Evolutionary conservation across 2,888 invertebrate species (phyloP).

Genomic region (Thera obeliscata): DNA sequence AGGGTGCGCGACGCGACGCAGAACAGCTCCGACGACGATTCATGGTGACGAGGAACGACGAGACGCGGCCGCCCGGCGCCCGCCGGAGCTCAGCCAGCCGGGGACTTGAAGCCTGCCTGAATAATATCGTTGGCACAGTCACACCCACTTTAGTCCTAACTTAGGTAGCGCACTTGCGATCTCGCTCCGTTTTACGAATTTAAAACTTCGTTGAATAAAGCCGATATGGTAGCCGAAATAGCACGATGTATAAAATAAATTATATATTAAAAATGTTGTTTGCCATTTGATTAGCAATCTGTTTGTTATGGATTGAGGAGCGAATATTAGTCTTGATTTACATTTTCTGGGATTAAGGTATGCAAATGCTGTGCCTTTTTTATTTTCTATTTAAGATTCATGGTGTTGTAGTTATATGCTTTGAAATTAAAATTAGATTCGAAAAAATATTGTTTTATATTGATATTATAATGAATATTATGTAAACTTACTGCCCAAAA

Average conservation of each 20-base stretch:
- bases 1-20: slow-evolving; percentile 53
- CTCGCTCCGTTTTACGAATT: slow-evolving; percentile 71
- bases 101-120: slow-evolving; percentile 56
- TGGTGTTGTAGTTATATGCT: background rate
- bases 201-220: slow-evolving; percentile 57
- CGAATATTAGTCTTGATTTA: slow-evolving; percentile 32
- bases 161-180: slow-evolving; percentile 63
- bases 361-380: slow-evolving; percentile 19
- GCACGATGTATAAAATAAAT: slow-evolving; percentile 58
- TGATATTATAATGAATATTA: background rate
- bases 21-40: slow-evolving; percentile 53
- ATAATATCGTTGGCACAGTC: slow-evolving; percentile 72
- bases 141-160: slow-evolving; percentile 67
- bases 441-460: background rate
- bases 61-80: slow-evolving; percentile 42
- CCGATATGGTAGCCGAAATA: slow-evolving; percentile 66
- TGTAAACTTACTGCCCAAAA: background rate
- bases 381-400: slow-evolving; percentile 11
- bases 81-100: slow-evolving; percentile 48
- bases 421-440: background rate
- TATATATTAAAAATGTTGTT: slow-evolving; percentile 54
- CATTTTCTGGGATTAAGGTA: slow-evolving; percentile 23
- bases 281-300: slow-evolving; percentile 62
- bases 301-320: slow-evolving; percentile 60
- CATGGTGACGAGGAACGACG: slow-evolving; percentile 49